These are phyloP conservation scores for Aurelia coerulea DNA, from an alignment of 30 jellyfish, hydroid and myxozoan species.

Conservation along the genomic window DNA sequence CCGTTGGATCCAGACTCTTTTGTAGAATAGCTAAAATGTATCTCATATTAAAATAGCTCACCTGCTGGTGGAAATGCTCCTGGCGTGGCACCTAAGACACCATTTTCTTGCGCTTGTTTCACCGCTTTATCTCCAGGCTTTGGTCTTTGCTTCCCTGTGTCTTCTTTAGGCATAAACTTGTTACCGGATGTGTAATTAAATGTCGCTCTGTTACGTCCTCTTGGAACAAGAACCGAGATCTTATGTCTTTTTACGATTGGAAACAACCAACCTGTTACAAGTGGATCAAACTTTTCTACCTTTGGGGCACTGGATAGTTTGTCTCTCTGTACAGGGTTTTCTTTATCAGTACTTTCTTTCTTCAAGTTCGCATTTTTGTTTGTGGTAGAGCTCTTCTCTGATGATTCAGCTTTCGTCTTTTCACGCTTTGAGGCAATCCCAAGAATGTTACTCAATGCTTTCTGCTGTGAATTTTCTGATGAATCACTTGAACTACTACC, in stretches of 20 bases:
- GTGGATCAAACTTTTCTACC: not conserved
- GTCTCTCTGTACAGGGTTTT: slow-evolving; percentile 28
- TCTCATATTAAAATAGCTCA: not conserved
- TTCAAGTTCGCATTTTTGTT: not conserved
- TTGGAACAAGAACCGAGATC: slow-evolving; percentile 63
- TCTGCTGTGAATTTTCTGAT: slow-evolving; percentile 13
- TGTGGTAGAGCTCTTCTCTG: not conserved
- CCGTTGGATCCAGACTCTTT: too few relatives aligned
- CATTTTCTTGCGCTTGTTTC: slow-evolving; percentile 53
- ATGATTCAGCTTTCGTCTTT: slow-evolving; percentile 4
- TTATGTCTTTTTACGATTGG: slow-evolving; percentile 38
- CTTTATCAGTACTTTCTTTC: not conserved
- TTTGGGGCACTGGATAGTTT: slow-evolving; percentile 20
- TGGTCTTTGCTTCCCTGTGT: slow-evolving; percentile 36
- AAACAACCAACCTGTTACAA: slow-evolving; percentile 18
- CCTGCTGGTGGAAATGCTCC: slow-evolving; percentile 41
- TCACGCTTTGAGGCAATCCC: slow-evolving; percentile 56
- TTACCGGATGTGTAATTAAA: slow-evolving; percentile 53
- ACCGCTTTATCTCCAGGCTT: slow-evolving; percentile 43
- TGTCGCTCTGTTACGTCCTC: slow-evolving; percentile 61
- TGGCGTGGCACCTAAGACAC: slow-evolving; percentile 3
- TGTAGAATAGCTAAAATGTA: not conserved
- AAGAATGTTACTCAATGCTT: slow-evolving; percentile 26
- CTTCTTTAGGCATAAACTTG: slow-evolving; percentile 55
- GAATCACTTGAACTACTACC: slow-evolving; percentile 18